phyloP scores from a whole-genome alignment of 2,797 vertebrate genomes.

The Schizothorax lantsangensis region DNA sequence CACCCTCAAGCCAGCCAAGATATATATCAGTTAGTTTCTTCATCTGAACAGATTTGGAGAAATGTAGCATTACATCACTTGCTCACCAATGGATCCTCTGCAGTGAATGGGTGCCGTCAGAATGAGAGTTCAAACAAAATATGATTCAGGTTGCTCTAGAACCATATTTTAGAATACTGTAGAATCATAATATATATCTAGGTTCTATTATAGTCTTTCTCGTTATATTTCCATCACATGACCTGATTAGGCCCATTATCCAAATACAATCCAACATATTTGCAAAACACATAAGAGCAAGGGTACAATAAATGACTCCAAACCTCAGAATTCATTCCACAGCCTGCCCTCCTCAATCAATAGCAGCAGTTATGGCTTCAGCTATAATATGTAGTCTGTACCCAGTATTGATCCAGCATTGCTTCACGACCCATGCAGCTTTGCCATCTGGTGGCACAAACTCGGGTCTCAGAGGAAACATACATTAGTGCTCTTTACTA shows the following conservation, averaged over 20 bases:
- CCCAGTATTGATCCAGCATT: slow-evolving; percentile 46
- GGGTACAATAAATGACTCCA: slow-evolving; percentile 16
- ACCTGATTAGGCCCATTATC: no score
- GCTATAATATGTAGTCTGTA: slow-evolving; percentile 45
- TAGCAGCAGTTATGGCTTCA: slow-evolving; percentile 43
- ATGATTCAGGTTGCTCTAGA: neutral
- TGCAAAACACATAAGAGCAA: neutral
- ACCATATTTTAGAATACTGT: neutral
- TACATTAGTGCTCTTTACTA: neutral
- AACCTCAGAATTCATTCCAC: slow-evolving; percentile 33
- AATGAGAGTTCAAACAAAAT: neutral
- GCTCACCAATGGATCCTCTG: neutral
- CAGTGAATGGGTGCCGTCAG: neutral
- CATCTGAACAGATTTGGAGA: neutral
- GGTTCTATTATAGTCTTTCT: neutral
- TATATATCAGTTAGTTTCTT: neutral
- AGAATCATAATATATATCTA: neutral
- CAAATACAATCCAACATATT: neutral
- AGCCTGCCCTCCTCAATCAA: slow-evolving; percentile 36
- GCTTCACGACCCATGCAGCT: slow-evolving; percentile 35
- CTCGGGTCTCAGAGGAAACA: slow-evolving; percentile 32
- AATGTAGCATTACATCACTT: neutral
- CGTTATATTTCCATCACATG: neutral
- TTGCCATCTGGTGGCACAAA: slow-evolving; percentile 44
- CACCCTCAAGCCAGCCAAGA: no score